These are phyloP conservation scores for Eremobia ochroleuca DNA, from an alignment of 2,888 invertebrate genomes.

Conservation along the genomic window DNA sequence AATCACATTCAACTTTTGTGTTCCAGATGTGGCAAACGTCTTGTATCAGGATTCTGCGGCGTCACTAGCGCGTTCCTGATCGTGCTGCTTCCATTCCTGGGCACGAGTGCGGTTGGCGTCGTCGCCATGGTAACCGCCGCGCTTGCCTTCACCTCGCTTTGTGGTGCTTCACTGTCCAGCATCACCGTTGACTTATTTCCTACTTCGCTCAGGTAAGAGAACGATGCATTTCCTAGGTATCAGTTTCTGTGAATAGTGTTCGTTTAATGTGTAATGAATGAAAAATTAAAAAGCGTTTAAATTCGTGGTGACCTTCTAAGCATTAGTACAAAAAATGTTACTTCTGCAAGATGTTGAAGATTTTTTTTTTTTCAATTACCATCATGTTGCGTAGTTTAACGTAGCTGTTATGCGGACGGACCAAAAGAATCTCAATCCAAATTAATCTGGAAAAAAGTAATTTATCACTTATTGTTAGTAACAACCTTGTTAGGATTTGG, in stretches of 20 bases:
- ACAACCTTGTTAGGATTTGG: neutral
- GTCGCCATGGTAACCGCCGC: conserved; percentile 90
- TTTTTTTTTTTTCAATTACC: too few species aligned
- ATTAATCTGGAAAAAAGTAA: neutral
- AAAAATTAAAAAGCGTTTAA: too few species aligned
- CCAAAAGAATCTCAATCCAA: neutral
- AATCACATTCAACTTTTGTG: neutral
- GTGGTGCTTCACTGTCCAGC: conserved; percentile 91
- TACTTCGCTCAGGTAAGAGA: conserved; percentile 91
- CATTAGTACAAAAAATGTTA: too few species aligned
- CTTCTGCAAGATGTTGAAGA: too few species aligned
- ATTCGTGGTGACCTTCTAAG: too few species aligned
- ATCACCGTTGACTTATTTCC: conserved; percentile 93
- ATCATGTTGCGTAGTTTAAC: neutral
- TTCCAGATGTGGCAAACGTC: conserved; percentile 84
- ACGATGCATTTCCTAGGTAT: neutral
- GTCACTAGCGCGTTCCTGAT: conserved; percentile 88
- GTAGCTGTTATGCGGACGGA: neutral
- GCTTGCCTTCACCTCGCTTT: conserved; percentile 89
- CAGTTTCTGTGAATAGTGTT: neutral
- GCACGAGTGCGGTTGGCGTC: conserved; percentile 88
- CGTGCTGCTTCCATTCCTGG: conserved; percentile 90
- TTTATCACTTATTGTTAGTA: neutral
- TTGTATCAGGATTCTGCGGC: conserved; percentile 82
- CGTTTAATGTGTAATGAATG: too few species aligned